Base-by-base conservation (phyloP, 2,113 vertebrate genomes). In the Quiscalus mexicanus region DNA sequence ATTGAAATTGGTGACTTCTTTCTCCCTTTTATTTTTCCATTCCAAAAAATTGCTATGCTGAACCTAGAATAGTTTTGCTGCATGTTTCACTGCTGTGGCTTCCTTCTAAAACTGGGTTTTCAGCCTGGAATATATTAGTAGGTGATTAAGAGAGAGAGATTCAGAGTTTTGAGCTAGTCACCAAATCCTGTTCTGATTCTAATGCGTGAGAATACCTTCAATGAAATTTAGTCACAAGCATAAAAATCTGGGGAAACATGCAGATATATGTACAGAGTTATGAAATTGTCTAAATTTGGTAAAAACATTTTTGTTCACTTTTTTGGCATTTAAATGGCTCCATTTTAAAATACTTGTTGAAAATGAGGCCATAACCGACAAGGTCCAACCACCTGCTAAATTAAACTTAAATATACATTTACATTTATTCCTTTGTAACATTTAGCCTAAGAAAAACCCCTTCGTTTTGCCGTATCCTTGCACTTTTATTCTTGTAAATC, bases 21-120 rank as follows among this genome's bases (percentile, higher is more conserved):
- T 55, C 44, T 89, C 45, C 30, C 10, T 59, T 35, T 65, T 82
- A 79, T 33, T 47, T 28, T 35, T 21, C n/a, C 49, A 20, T 74
- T 78, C 17, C 4, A 62, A 77, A 87, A 89, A 67, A 47, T 24
- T 47, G 31, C 73, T 93, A 67, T 80, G 50, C 75, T 93, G 78
- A 95, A 93, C 70, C 67, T 93, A 83, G 93, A 96, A 95, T 93
- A 95, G 89, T 93, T 94, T 87, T 79, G 2, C 78, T 82, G 69
- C 49, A 89, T 89, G 74, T 91, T 94, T 65, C 53, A 50, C 71
- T 85, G 50, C 74, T 93, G 87, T 91, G 95, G 89, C 84, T 95
- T 91, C 74, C 84, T 93, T 77, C 84, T 95, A 91, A 93, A 94
- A 49, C 58, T 94, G 64, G 37, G 11, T 76, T 91, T 95, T 86